phyloP scores from a whole-genome alignment of 2,797 vertebrate species.

The Picus viridis region DNA sequence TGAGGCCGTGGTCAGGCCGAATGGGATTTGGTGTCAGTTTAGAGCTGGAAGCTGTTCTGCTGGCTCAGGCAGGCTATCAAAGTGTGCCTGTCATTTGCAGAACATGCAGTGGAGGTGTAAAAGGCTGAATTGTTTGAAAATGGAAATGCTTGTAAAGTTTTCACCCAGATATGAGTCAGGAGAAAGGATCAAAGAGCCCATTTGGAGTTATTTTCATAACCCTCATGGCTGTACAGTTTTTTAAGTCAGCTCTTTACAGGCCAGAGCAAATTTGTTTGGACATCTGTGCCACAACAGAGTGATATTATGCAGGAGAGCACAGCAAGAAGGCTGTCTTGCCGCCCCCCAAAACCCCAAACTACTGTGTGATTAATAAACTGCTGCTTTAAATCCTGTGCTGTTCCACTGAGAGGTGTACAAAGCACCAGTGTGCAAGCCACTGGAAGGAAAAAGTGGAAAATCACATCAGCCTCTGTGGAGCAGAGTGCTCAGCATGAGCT shows the following conservation, averaged over 20 bases:
- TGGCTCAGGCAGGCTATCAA: not conserved
- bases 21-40: not conserved
- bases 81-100: not conserved
- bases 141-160: not conserved
- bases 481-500: not conserved
- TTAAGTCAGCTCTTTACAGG: not conserved
- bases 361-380: not conserved
- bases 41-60: not conserved
- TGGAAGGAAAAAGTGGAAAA: not conserved
- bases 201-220: not conserved
- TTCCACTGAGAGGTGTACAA: not conserved
- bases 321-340: not conserved
- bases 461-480: accelerated
- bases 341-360: not conserved
- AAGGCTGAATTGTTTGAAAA: not conserved
- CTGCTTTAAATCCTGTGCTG: not conserved
- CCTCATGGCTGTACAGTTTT: not conserved
- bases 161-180: not conserved
- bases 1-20: not conserved
- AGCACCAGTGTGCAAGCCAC: not conserved
- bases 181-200: not conserved
- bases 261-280: not conserved
- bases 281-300: not conserved
- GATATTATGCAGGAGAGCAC: not conserved
- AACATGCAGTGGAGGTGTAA: not conserved